Conservation (phyloP, 2,797 vertebrate genomes). For the Varecia variegata region DNA sequence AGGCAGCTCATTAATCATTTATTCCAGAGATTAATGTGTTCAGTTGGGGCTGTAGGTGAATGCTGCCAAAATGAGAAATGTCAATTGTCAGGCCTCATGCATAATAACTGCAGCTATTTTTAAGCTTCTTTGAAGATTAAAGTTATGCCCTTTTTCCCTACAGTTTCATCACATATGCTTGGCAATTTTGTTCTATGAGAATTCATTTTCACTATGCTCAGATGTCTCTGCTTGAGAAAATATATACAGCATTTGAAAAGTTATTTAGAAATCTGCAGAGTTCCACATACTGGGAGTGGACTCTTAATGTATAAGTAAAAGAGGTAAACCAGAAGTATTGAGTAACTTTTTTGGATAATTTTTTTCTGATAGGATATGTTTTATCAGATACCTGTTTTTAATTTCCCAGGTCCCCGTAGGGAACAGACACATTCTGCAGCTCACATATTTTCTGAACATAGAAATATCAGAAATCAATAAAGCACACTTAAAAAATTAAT, state of each 20-base stretch:
- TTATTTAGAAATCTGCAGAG: constrained; percentile 47
- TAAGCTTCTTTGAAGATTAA: constrained; percentile 65
- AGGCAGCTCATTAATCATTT: constrained; percentile 67
- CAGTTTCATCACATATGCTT: constrained; percentile 35
- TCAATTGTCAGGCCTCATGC: constrained; percentile 59
- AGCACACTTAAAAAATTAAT: neutral
- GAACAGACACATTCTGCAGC: neutral
- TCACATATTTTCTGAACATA: constrained; percentile 3
- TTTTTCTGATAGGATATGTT: neutral
- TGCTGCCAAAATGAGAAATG: constrained; percentile 65
- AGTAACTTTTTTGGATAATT: neutral
- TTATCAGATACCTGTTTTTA: constrained; percentile 30
- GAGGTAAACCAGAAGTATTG: neutral
- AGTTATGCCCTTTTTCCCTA: constrained; percentile 42
- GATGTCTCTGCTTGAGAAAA: constrained; percentile 56
- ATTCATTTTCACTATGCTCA: constrained; percentile 64
- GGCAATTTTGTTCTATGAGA: constrained; percentile 60
- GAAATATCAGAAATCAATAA: neutral
- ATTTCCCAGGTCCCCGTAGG: neutral
- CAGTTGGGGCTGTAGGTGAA: constrained; percentile 51
- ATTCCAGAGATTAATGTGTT: constrained; percentile 48
- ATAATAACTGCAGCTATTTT: constrained; percentile 63
- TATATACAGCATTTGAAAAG: constrained; percentile 16
- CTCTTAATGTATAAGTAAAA: neutral
- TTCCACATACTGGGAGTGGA: neutral